These are phyloP conservation scores for Heterodera carotae DNA, from an alignment of 1,140 invertebrate genomes.

Conservation along the genomic window DNA sequence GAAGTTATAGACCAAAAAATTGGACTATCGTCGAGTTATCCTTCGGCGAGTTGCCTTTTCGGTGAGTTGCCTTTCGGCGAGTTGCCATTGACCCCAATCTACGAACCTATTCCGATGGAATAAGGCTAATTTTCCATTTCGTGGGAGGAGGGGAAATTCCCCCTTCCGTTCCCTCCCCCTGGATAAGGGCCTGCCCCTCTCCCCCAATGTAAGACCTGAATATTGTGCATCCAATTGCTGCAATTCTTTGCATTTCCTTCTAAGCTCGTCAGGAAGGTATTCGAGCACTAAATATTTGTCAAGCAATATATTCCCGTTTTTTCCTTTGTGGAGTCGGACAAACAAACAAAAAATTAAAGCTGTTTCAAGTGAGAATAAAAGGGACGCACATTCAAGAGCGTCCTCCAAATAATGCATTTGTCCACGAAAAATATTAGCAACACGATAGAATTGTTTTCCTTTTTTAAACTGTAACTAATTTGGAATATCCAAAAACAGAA, in stretches of 20 bases:
- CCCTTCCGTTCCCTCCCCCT: neutral
- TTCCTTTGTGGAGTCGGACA: neutral
- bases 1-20: too few species aligned
- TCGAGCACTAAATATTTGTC: constrained; percentile 33
- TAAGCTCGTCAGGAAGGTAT: constrained; percentile 34
- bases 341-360: neutral
- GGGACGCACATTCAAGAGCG: constrained; percentile 38
- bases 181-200: too few species aligned
- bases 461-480: too few species aligned
- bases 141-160: too few species aligned
- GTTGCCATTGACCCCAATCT: too few species aligned
- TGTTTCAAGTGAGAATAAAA: constrained; percentile 9
- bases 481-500: too few species aligned
- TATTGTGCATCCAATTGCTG: constrained; percentile 35
- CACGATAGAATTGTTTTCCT: neutral
- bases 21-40: too few species aligned
- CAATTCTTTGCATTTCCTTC: constrained; percentile 35
- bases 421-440: neutral
- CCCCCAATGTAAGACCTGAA: constrained; percentile 15
- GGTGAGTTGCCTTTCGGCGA: too few species aligned
- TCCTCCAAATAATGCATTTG: constrained; percentile 44
- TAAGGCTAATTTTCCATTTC: too few species aligned
- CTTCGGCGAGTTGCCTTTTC: too few species aligned
- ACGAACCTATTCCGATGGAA: too few species aligned
- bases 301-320: neutral